Base-by-base conservation (phyloP, 2,797 vertebrate genomes). In the Bryconaethiops microstoma region DNA sequence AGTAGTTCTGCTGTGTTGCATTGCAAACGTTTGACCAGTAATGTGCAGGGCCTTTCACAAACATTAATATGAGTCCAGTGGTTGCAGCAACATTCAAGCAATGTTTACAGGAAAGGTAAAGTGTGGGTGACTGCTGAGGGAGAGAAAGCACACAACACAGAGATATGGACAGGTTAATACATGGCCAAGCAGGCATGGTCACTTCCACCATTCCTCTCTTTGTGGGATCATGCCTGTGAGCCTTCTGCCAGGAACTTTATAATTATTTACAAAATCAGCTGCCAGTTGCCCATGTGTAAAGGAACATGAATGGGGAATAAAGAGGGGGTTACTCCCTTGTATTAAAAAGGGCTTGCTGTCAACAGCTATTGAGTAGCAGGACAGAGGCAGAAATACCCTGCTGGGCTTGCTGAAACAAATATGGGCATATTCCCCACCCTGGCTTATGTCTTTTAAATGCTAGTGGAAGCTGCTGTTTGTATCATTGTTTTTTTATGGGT, bases 11-110 rank as follows among this genome's bases (percentile, higher is more conserved):
- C 4, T 67, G 79, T 64, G 25, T 21, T 57, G 85, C 87, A 89
- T 88, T 77, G 83, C 90, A 91, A 87, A 87, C 82, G 83, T 92
- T 92, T 92, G 92, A 89, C 91, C 88, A 65, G 87, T 72, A 82
- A 87, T 90, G 89, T 73, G 68, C 91, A 92, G 90, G 88, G 87
- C 84, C 71, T 87, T 85, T 89, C 87, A 87, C 86, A 86, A 88
- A 87, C 88, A 91, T 93, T 93, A 88, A 92, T 91, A 91, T 91
- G 91, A 91, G 86, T 90, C 87, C 87, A 82, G 91, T 88, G 86
- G 89, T 83, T 83, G 48, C 60, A 79, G 87, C 86, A 88, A 85
- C 83, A 81, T 82, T 82, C 72, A 81, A 80, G 71, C 81, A 81
- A 81, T 45, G 80, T 85, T 82, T 77, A 84, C 83, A 87, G 67